phyloP scores from a whole-genome alignment of 1,140 invertebrate species.

The Muscidifurax raptorellus region DNA sequence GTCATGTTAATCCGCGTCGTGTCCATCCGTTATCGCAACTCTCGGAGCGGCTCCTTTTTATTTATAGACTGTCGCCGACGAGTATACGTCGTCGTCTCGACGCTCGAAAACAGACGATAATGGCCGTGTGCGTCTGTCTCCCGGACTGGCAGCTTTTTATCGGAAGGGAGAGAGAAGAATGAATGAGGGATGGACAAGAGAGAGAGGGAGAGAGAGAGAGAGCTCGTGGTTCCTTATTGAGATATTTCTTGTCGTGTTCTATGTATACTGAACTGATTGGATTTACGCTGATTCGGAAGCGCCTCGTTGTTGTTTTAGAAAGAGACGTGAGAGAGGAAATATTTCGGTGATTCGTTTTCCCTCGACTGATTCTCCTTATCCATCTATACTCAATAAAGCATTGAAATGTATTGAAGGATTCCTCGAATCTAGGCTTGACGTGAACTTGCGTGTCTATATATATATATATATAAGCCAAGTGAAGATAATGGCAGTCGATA shows the following conservation, averaged over 20 bases:
- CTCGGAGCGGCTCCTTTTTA: neutral
- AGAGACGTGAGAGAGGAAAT: neutral
- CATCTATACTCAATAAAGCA: too few species aligned
- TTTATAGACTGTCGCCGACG: neutral
- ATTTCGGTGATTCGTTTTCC: neutral
- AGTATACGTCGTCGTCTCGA: neutral
- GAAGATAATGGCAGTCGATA: too few species aligned
- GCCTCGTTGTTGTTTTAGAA: too few species aligned
- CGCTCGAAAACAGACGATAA: slow-evolving; percentile 17
- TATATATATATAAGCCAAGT: neutral
- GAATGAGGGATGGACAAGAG: neutral
- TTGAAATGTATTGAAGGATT: too few species aligned
- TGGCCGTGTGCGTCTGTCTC: neutral
- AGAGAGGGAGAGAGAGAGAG: too few species aligned
- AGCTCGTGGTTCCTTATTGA: neutral
- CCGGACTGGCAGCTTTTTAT: neutral
- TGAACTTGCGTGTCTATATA: neutral
- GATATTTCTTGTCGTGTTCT: neutral
- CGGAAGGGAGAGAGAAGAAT: neutral
- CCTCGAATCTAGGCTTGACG: neutral
- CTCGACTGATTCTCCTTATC: neutral
- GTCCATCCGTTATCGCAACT: slow-evolving; percentile 9
- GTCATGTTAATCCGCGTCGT: slow-evolving; percentile 14
- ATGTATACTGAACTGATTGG: too few species aligned
- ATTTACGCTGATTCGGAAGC: neutral